These are phyloP conservation scores for Gymnoscopelus braueri DNA, from an alignment of 2,797 vertebrate genomes.

Conservation along the genomic window DNA sequence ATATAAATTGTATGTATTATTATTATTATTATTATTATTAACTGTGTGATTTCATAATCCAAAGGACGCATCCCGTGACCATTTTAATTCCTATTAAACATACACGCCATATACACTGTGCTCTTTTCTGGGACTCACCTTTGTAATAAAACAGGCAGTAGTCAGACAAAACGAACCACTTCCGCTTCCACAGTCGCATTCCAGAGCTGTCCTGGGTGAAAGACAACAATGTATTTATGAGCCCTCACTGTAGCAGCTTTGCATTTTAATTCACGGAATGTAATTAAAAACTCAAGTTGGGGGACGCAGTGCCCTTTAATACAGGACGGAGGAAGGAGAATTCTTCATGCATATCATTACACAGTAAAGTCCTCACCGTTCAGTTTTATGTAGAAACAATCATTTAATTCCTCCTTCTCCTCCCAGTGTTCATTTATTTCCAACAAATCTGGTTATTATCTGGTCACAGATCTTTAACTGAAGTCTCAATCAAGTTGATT, in stretches of 20 bases:
- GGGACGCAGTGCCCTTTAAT: conserved; percentile 28
- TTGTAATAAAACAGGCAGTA: conserved; percentile 99
- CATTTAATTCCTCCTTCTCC: conserved; percentile 24
- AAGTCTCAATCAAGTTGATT: no score
- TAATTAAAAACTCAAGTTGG: conserved; percentile 43
- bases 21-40: no score
- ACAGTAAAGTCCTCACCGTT: no score
- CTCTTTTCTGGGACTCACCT: conserved; percentile 83
- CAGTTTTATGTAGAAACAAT: conserved; percentile 11
- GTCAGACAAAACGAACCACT: conserved; percentile 98
- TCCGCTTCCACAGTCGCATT: conserved; percentile 97
- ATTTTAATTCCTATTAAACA: conserved; percentile 21
- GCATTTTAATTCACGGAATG: conserved; percentile 34
- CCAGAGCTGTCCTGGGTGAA: conserved; percentile 94
- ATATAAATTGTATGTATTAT: no score
- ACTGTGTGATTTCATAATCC: conserved; percentile 23
- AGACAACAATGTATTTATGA: conserved; percentile 45
- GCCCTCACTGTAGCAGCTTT: conserved; percentile 15
- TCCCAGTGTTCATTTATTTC: conserved; percentile 6
- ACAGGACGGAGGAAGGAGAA: neutral
- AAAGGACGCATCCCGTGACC: neutral
- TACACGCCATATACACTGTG: conserved; percentile 4
- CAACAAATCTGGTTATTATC: conserved; percentile 11
- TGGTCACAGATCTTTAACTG: no score
- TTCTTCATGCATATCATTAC: conserved; percentile 36